Conservation (phyloP, 1,140 invertebrate species). For the Akabosia matsudoensis region DNA sequence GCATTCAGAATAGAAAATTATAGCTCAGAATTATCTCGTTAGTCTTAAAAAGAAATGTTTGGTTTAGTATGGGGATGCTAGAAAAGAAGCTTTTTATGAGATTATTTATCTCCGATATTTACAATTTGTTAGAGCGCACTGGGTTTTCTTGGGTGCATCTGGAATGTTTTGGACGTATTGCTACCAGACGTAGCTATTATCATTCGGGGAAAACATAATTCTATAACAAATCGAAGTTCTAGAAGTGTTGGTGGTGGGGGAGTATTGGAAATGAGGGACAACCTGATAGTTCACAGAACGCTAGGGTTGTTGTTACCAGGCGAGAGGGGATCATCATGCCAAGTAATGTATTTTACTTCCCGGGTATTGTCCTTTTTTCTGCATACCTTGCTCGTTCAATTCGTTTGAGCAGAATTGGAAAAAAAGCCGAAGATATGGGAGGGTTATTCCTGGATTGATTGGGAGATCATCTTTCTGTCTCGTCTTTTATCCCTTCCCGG, state of each 20-base stretch:
- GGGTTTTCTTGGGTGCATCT: background rate
- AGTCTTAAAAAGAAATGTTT: too few species aligned
- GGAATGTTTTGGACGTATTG: background rate
- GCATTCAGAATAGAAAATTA: too few species aligned
- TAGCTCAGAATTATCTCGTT: too few species aligned
- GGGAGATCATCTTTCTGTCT: conserved; percentile 16
- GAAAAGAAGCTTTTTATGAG: too few species aligned
- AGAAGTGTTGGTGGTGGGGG: background rate
- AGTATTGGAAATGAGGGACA: background rate
- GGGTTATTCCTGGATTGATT: background rate
- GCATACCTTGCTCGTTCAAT: too few species aligned
- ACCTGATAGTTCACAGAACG: background rate
- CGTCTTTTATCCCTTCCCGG: background rate
- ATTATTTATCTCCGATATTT: too few species aligned
- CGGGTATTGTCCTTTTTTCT: background rate
- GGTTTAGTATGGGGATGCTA: too few species aligned
- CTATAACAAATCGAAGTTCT: background rate
- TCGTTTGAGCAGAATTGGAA: too few species aligned
- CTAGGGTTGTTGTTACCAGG: background rate
- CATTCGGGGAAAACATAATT: background rate
- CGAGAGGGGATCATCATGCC: background rate
- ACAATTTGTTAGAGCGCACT: too few species aligned
- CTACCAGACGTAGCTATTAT: background rate
- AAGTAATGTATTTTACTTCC: background rate
- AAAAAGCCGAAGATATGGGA: background rate